Conservation (phyloP, 1,140 invertebrate genomes). For the Oedothorax gibbosus region DNA sequence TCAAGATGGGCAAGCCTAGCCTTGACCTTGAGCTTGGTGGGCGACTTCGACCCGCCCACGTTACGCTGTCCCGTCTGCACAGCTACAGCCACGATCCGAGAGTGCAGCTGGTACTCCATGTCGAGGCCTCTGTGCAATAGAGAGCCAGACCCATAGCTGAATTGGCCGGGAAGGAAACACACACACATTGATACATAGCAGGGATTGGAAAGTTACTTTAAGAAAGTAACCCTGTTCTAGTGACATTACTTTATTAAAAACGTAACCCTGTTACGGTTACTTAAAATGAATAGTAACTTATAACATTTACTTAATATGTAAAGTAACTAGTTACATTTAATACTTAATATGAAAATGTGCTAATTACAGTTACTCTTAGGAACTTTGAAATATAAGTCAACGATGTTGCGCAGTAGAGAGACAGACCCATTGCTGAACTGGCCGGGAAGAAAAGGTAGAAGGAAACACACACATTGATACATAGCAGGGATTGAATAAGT, state of each 20-base stretch:
- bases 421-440: constrained; percentile 52
- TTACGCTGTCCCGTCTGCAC: constrained; percentile 51
- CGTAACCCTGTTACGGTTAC: no score
- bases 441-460: no score
- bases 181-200: not conserved
- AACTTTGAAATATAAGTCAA: no score
- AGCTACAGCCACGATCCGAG: constrained; percentile 50
- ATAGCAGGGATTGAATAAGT: no score
- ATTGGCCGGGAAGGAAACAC: constrained; percentile 19
- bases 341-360: no score
- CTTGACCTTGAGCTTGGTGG: constrained; percentile 53
- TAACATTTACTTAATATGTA: not conserved
- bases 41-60: not conserved
- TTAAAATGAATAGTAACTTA: not conserved
- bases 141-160: constrained; percentile 59
- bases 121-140: constrained; percentile 58
- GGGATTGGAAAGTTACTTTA: no score
- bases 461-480: not conserved
- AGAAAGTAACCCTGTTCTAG: no score
- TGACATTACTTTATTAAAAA: no score
- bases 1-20: constrained; percentile 57
- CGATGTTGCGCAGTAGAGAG: constrained; percentile 59
- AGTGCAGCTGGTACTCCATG: constrained; percentile 61
- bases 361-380: no score
- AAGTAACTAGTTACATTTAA: no score